Conservation (phyloP, 2,113 vertebrate species). For the Oreotrochilus melanogaster region DNA sequence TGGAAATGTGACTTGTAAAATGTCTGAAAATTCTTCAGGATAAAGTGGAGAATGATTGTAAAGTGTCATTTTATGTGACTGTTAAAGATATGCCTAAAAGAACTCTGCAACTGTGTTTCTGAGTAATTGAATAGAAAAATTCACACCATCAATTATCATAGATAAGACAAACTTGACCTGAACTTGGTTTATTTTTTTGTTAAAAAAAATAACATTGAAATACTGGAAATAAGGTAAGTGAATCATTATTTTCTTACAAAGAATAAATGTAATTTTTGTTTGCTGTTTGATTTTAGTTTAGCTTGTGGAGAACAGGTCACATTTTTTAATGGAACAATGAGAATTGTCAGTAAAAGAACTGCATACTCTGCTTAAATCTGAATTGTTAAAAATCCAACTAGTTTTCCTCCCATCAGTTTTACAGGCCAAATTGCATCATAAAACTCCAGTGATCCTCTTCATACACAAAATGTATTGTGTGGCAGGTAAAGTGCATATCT, state of each 20-base stretch:
- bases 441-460: slow-evolving; percentile 23
- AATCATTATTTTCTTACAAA: not conserved
- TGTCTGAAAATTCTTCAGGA: not conserved
- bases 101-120: not conserved
- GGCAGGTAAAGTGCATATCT: not conserved
- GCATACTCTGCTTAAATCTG: not conserved
- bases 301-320: not conserved
- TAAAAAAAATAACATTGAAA: not conserved
- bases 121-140: not conserved
- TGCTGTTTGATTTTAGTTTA: not conserved
- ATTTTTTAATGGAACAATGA: not conserved
- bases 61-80: not conserved
- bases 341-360: not conserved
- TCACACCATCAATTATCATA: not conserved
- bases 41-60: not conserved
- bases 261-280: not conserved
- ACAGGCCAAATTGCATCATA: slow-evolving; percentile 34
- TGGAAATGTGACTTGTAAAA: not conserved
- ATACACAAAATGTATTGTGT: not conserved
- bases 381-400: not conserved
- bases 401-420: not conserved
- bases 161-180: not conserved
- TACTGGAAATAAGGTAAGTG: not conserved
- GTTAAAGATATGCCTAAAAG: not conserved
- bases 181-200: not conserved